Evolutionary conservation across 2,888 invertebrate genomes (phyloP).

Genomic region (Vanessa cardui): DNA sequence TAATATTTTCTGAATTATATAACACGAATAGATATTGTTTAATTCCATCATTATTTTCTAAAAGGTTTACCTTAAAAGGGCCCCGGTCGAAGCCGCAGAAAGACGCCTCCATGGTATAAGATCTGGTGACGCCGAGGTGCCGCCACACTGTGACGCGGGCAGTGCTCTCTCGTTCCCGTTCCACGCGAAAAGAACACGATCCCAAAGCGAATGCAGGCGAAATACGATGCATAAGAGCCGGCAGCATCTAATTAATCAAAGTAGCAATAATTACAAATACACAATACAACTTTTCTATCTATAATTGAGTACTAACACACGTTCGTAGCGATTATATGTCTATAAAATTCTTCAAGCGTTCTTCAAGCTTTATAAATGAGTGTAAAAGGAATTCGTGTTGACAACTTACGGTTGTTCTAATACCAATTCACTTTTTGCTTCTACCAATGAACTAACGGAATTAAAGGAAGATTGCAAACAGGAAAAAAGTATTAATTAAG

Average conservation of each 20-base stretch:
- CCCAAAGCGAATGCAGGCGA: constrained; percentile 88
- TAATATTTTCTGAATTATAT: neutral
- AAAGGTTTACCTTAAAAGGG: constrained; percentile 82
- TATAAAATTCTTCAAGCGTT: no score
- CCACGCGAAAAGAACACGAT: constrained; percentile 90
- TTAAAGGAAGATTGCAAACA: constrained; percentile 14
- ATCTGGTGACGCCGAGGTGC: constrained; percentile 88
- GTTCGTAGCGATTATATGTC: no score
- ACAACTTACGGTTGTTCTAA: constrained; percentile 9
- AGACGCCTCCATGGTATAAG: constrained; percentile 93
- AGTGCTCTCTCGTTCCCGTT: constrained; percentile 90
- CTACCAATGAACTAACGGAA: constrained; percentile 32
- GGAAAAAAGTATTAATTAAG: constrained; percentile 33
- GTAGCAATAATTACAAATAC: neutral
- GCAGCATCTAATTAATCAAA: constrained; percentile 81
- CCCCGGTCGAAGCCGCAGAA: constrained; percentile 93
- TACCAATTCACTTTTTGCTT: constrained; percentile 15
- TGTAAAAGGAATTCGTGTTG: constrained; percentile 20
- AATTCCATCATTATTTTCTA: no score
- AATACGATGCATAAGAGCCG: constrained; percentile 86
- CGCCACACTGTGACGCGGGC: constrained; percentile 94
- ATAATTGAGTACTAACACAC: no score
- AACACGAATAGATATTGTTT: constrained; percentile 1
- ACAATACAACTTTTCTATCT: neutral
- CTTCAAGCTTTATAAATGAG: no score